Evolutionary conservation across 2,888 invertebrate genomes (phyloP).

Genomic region (Hypercompe scribonia): DNA sequence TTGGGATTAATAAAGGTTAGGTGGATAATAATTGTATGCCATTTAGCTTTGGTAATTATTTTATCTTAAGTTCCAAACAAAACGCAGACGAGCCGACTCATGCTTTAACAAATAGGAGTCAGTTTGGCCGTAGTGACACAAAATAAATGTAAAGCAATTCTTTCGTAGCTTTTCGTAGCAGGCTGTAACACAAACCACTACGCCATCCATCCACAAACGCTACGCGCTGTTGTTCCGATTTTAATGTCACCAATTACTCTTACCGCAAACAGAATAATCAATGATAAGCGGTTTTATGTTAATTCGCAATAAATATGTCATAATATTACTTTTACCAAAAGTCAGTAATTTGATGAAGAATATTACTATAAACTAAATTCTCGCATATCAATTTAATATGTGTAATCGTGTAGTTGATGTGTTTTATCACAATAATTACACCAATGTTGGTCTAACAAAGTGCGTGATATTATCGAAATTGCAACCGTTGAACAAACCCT

Average conservation of each 20-base stretch:
- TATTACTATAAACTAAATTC: neutral
- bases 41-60: too few relatives aligned
- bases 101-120: too few relatives aligned
- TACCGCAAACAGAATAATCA: neutral
- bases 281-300: neutral
- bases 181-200: too few relatives aligned
- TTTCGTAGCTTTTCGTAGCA: too few relatives aligned
- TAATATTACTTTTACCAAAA: neutral
- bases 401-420: neutral
- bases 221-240: neutral
- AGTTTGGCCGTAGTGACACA: too few relatives aligned
- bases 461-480: slow-evolving; percentile 27
- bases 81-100: too few relatives aligned
- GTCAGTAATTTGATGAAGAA: neutral
- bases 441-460: neutral
- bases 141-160: too few relatives aligned
- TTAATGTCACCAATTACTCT: neutral
- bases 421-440: neutral
- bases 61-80: too few relatives aligned
- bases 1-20: too few relatives aligned
- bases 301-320: neutral
- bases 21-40: too few relatives aligned
- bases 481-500: slow-evolving; percentile 45
- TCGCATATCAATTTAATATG: neutral
- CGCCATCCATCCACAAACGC: neutral